Evolutionary conservation across 2,797 vertebrate genomes (phyloP).

Genomic region (Fringilla coelebs): DNA sequence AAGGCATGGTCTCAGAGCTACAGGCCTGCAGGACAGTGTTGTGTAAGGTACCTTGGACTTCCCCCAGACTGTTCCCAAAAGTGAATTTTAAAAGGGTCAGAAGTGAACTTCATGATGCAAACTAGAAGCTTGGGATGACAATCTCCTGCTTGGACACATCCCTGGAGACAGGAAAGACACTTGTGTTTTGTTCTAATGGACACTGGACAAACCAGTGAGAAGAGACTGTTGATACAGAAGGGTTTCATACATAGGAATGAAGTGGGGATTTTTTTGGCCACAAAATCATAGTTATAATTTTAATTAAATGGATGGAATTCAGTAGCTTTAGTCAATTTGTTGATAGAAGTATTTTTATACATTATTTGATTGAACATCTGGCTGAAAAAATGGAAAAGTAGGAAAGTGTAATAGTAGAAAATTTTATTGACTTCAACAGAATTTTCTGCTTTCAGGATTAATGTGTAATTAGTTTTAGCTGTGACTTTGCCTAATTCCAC

Average conservation of each 20-base stretch:
- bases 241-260: background rate
- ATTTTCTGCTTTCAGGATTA: background rate
- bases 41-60: background rate
- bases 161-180: background rate
- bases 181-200: background rate
- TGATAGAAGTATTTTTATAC: background rate
- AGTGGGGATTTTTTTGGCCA: background rate
- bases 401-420: background rate
- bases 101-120: background rate
- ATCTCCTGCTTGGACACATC: background rate
- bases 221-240: background rate
- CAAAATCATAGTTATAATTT: background rate
- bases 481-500: background rate
- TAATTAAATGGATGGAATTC: background rate
- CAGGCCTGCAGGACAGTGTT: background rate
- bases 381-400: background rate
- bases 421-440: slow-evolving; percentile 3
- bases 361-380: background rate
- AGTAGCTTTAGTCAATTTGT: background rate
- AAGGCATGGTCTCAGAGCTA: background rate
- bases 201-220: background rate
- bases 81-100: background rate
- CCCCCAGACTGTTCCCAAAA: background rate
- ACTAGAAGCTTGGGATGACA: background rate
- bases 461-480: background rate